Evolutionary conservation across 2,797 vertebrate species (phyloP).

Genomic region (Pangasius djambal): DNA sequence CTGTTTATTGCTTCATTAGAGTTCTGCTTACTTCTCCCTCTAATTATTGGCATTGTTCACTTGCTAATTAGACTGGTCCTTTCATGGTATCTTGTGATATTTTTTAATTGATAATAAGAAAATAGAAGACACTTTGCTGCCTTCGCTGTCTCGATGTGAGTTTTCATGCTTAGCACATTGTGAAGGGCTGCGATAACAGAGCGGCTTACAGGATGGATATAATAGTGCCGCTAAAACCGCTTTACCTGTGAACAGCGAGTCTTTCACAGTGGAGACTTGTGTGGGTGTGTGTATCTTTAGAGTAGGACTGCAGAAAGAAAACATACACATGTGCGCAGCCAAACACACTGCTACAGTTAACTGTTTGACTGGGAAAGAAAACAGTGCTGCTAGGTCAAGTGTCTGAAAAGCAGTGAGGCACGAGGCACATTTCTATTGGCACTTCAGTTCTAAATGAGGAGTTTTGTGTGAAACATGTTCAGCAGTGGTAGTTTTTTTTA

Average conservation of each 20-base stretch:
- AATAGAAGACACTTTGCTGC: neutral
- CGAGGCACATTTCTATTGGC: neutral
- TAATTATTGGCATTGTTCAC: neutral
- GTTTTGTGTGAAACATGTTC: neutral
- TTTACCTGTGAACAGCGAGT: neutral
- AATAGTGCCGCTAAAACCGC: neutral
- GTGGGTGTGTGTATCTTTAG: slow-evolving; percentile 2
- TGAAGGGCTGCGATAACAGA: neutral
- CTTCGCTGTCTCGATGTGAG: neutral
- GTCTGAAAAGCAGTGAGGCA: neutral
- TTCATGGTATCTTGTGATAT: neutral
- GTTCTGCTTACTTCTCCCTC: slow-evolving; percentile 3
- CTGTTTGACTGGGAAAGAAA: neutral
- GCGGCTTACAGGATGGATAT: neutral
- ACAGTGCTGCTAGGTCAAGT: slow-evolving; percentile 11
- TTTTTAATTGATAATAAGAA: neutral
- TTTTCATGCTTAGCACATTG: neutral
- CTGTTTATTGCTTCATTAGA: slow-evolving; percentile 22
- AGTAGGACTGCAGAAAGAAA: slow-evolving; percentile 1
- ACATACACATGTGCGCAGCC: neutral
- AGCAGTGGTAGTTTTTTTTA: neutral
- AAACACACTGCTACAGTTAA: neutral
- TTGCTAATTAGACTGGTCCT: slow-evolving; percentile 5
- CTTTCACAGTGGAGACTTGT: neutral
- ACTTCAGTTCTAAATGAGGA: neutral